Evolutionary conservation across 2,888 invertebrate species (phyloP).

Genomic region (Hesperia comma): DNA sequence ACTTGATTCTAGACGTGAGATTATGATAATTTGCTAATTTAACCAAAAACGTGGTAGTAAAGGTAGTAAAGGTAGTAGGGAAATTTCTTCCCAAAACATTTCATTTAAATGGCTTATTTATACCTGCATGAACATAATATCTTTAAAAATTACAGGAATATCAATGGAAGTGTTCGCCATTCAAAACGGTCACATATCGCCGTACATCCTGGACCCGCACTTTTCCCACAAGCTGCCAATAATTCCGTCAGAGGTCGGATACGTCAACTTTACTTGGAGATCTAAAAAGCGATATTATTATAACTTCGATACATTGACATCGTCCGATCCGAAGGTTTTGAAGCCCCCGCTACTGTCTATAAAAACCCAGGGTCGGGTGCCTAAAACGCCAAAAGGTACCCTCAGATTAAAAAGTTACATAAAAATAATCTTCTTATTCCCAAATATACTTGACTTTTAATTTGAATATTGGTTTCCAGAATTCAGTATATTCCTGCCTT

Average conservation of each 20-base stretch:
- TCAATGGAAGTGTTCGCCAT: constrained; percentile 96
- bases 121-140: no score
- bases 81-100: no score
- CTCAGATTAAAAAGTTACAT: background rate
- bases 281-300: constrained; percentile 93
- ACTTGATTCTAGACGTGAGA: no score
- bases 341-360: constrained; percentile 95
- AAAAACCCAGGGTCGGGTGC: constrained; percentile 92
- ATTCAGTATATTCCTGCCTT: constrained; percentile 94
- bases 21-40: no score
- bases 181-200: constrained; percentile 92
- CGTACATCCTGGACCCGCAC: constrained; percentile 94
- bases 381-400: constrained; percentile 92
- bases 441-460: background rate
- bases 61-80: no score
- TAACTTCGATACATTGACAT: constrained; percentile 93
- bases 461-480: constrained; percentile 80
- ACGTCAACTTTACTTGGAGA: constrained; percentile 96
- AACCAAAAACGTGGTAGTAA: no score
- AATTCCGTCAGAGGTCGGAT: constrained; percentile 95
- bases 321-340: constrained; percentile 92
- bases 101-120: no score
- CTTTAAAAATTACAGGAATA: constrained; percentile 83
- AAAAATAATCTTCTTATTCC: no score
- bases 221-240: constrained; percentile 95